Evolutionary conservation across 2,888 invertebrate genomes (phyloP).

Genomic region (Drosophila neotestacea): DNA sequence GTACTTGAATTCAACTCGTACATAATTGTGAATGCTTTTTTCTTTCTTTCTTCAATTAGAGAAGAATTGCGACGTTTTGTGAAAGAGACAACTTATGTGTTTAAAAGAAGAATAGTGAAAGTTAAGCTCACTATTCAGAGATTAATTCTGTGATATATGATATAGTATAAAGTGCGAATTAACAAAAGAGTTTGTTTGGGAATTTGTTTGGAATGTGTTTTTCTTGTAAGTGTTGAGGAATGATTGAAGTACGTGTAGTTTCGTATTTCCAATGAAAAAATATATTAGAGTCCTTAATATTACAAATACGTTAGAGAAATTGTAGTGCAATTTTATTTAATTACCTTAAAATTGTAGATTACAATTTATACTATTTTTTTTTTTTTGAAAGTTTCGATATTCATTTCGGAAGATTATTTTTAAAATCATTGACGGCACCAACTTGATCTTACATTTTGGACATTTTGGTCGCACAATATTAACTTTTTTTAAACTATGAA

Average conservation of each 20-base stretch:
- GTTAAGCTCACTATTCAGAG: conserved; percentile 46
- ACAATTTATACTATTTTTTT: too few species aligned
- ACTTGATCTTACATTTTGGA: too few species aligned
- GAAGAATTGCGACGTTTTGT: conserved; percentile 70
- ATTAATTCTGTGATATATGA: conserved; percentile 50
- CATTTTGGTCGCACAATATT: too few species aligned
- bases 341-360: too few species aligned
- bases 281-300: neutral
- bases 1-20: conserved; percentile 17
- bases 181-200: conserved; percentile 27
- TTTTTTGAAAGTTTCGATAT: too few species aligned
- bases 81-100: conserved; percentile 37
- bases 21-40: conserved; percentile 11
- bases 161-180: conserved; percentile 25
- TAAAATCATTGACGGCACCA: too few species aligned
- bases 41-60: conserved; percentile 58
- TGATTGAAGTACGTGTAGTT: neutral
- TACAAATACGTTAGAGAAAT: neutral
- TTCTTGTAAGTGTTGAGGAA: neutral
- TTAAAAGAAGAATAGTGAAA: conserved; percentile 42
- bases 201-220: conserved; percentile 34
- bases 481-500: too few species aligned
- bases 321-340: too few species aligned
- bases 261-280: neutral
- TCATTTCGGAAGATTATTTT: too few species aligned